These are phyloP conservation scores for Tetrapedia diversipes DNA, from an alignment of 2,888 invertebrate genomes.

Conservation along the genomic window DNA sequence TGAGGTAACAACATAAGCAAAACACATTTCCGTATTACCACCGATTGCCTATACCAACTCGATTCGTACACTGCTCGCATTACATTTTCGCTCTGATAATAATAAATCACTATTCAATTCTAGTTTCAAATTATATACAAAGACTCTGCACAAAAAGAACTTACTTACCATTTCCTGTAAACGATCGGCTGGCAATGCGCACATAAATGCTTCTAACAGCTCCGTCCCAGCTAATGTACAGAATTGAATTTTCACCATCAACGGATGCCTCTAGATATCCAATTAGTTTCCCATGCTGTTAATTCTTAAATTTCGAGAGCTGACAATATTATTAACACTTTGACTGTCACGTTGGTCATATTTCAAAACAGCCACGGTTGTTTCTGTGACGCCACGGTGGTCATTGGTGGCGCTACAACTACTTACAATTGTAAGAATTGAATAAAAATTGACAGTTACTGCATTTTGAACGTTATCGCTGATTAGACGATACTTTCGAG, in stretches of 20 bases:
- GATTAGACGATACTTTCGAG: too few species aligned
- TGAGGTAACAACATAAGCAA: constrained; percentile 40
- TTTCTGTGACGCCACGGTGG: too few species aligned
- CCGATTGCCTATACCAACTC: constrained; percentile 37
- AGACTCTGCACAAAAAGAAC: background rate
- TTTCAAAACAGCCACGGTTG: too few species aligned
- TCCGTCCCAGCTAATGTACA: constrained; percentile 55
- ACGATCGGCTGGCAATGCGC: constrained; percentile 72
- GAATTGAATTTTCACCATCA: constrained; percentile 64
- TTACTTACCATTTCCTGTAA: constrained; percentile 61
- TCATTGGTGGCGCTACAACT: too few species aligned
- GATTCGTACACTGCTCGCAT: constrained; percentile 32
- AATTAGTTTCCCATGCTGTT: background rate
- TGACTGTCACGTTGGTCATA: too few species aligned
- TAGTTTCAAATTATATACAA: background rate
- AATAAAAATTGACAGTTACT: too few species aligned
- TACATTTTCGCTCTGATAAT: constrained; percentile 38
- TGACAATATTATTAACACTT: too few species aligned
- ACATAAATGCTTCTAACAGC: constrained; percentile 66
- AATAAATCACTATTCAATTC: background rate
- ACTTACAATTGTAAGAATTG: too few species aligned
- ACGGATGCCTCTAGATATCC: constrained; percentile 50
- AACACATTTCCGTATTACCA: constrained; percentile 43
- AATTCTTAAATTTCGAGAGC: too few species aligned
- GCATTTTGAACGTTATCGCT: too few species aligned